Evolutionary conservation across 1,140 invertebrate species (phyloP), one percentile per base, ranked within the genome.

Genomic region (Colletes latitarsis): DNA sequence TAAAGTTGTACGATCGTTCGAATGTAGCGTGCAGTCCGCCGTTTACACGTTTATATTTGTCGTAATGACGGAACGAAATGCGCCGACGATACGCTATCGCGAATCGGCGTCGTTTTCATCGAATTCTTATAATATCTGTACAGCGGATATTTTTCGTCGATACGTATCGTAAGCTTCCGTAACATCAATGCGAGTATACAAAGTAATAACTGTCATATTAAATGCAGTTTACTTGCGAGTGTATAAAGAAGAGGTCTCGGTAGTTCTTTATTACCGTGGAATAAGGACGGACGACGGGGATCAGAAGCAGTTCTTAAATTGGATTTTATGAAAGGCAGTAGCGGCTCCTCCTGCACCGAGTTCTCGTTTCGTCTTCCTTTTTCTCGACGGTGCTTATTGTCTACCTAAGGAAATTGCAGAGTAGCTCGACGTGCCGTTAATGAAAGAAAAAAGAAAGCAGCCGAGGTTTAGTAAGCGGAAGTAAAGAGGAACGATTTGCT

Each of bases 301-400:
- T 85, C 71, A 77, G 77, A 74, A 75, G 63, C 76, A 87, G 85
- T 87, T 85, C 69, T 87, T 85, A 87, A 88, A 85, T 87, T 87
- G 72, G 73, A 87, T 88, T 84, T 88, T 86, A 88, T 84, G 86
- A 84, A 87, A 86, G 75, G 75, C 52, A 10, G 68, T 17, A 60
- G 53, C 52, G 57, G 68, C 57, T 58, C 57, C 58, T 76, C 62
- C 46, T 69, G 60, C 68, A 49, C 67, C 17, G 43, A 64, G 49
- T 77, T 76, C 53, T 41, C 60, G 74, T 58, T 49, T 69, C 63
- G 30, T 77, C 43, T 46, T 77, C 46, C 70, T 83, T 74, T 77
- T 67, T 81, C 72, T 69, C 67, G 19, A 14, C 66, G 19, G 30
- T 83, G 70, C 73, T 85, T 88, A 88, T 88, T 87, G 82, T 87